Evolutionary conservation across 2,888 invertebrate genomes (phyloP).

Genomic region (Pristionchus mayeri): DNA sequence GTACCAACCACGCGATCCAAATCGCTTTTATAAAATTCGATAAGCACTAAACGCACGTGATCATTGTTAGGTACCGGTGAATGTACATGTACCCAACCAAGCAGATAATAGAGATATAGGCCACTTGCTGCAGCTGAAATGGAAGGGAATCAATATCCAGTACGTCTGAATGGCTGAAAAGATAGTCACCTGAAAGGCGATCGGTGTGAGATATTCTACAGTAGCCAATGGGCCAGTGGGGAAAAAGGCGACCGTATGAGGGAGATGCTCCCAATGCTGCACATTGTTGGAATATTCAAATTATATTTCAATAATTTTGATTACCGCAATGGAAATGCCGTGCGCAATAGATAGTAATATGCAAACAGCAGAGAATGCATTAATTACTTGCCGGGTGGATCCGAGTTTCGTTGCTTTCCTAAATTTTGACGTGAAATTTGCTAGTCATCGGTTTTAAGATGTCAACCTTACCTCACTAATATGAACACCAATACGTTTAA

Average conservation of each 20-base stretch:
- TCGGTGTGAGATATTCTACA: background rate
- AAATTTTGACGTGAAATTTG: background rate
- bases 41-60: background rate
- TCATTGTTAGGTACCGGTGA: background rate
- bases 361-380: background rate
- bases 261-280: conserved; percentile 16
- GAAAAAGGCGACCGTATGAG: background rate
- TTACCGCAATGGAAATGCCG: background rate
- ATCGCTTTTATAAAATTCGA: too few relatives aligned
- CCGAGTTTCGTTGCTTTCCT: conserved; percentile 1
- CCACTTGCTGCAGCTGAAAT: conserved; percentile 2
- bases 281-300: background rate
- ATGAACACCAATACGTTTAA: background rate
- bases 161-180: too few relatives aligned
- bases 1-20: too few relatives aligned
- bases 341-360: background rate
- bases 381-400: background rate
- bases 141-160: too few relatives aligned
- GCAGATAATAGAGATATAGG: conserved; percentile 5
- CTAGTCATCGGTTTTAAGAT: background rate
- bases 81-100: conserved; percentile 10
- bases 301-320: background rate
- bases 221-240: background rate
- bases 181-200: conserved; percentile 2
- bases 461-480: background rate